Conservation (phyloP, 2,113 vertebrate genomes). For the Arenaria interpres region DNA sequence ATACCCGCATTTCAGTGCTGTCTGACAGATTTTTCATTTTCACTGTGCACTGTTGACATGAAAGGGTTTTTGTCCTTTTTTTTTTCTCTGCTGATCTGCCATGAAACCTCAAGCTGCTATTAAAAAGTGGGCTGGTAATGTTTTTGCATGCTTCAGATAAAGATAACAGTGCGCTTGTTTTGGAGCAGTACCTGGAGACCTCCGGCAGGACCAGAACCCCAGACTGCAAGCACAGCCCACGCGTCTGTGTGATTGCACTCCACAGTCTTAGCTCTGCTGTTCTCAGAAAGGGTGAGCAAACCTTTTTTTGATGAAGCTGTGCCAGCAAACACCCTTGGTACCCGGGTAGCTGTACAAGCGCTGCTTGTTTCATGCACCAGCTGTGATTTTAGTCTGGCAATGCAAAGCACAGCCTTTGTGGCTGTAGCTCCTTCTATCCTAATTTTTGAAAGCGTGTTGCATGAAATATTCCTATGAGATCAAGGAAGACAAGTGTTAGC, state of each 20-base stretch:
- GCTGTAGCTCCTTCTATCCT: not conserved
- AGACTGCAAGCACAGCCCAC: not conserved
- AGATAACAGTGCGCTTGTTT: not conserved
- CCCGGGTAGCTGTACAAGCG: not conserved
- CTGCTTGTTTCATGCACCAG: not conserved
- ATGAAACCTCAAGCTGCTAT: not conserved
- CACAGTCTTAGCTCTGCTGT: not conserved
- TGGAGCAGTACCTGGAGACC: not conserved
- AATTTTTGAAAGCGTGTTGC: not conserved
- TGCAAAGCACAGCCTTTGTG: not conserved
- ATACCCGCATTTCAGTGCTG: not conserved
- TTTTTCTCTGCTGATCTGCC: not conserved
- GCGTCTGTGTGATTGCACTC: not conserved
- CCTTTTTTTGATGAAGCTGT: not conserved
- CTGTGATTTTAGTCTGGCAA: not conserved
- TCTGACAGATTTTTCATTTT: not conserved
- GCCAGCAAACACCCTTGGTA: not conserved
- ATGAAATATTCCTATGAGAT: not conserved
- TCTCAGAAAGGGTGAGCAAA: not conserved
- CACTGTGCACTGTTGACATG: not conserved
- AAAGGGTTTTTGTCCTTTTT: not conserved
- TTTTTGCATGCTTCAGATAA: not conserved
- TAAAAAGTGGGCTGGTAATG: not conserved
- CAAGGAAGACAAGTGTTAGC: not conserved
- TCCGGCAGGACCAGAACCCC: not conserved